Evolutionary conservation across 2,888 invertebrate genomes (phyloP).

Genomic region (Pseudoips prasinana): DNA sequence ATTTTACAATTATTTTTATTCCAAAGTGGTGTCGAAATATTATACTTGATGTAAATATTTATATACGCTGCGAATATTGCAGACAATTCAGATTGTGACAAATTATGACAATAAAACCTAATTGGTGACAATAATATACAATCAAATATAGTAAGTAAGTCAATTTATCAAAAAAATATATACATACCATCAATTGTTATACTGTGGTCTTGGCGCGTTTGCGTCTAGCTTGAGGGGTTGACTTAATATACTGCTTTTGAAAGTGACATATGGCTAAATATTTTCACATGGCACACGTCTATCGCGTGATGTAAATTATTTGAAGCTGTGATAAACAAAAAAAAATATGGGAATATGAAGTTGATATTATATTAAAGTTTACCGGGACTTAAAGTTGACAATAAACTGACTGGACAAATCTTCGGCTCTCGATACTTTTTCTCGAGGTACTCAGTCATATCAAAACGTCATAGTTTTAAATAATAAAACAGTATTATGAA

Average conservation of each 20-base stretch:
- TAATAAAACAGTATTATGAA: constrained; percentile 24
- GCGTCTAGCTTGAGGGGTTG: constrained; percentile 25
- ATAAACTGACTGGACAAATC: constrained; percentile 22
- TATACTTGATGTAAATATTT: constrained; percentile 3
- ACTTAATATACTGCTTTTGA: constrained; percentile 28
- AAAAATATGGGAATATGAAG: constrained; percentile 43
- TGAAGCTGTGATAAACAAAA: constrained; percentile 65
- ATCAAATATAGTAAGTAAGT: constrained; percentile 27
- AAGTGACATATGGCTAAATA: constrained; percentile 49
- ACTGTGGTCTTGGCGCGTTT: constrained; percentile 7
- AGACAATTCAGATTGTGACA: constrained; percentile 17
- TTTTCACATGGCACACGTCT: constrained; percentile 61
- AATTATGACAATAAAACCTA: constrained; percentile 31
- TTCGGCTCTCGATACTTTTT: constrained; percentile 59
- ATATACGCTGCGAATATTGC: constrained; percentile 16
- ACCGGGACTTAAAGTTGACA: constrained; percentile 41
- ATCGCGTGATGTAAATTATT: constrained; percentile 61
- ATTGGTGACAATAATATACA: constrained; percentile 25
- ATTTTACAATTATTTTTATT: constrained; percentile 5
- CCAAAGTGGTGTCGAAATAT: constrained; percentile 19
- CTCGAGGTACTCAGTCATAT: constrained; percentile 43
- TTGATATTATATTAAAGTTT: constrained; percentile 48
- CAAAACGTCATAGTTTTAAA: constrained; percentile 20
- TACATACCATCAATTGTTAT: constrained; percentile 2
- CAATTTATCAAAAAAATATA: constrained; percentile 28